A percentile compares a stretch with the other conserved stretches of the same genome.
Evolutionary conservation across 2,797 vertebrate genomes (phyloP).

Genomic region (Mormyrus hasselquistii): DNA sequence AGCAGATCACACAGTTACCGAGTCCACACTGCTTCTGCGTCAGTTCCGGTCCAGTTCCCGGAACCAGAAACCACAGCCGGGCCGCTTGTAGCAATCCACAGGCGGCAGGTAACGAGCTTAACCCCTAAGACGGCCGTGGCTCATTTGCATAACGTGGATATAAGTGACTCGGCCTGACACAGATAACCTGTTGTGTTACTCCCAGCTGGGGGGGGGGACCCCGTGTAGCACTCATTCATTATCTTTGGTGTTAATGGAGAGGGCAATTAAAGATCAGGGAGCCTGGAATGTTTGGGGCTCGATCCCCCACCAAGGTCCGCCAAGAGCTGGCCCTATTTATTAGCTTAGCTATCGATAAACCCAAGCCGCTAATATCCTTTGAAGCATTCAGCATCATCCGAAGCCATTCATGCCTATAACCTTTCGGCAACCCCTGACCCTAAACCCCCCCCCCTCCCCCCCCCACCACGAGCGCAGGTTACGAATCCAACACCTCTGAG

Average conservation of each 20-base stretch:
- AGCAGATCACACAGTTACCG: neutral
- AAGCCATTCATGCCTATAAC: neutral
- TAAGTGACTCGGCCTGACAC: neutral
- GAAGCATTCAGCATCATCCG: neutral
- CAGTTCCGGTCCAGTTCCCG: neutral
- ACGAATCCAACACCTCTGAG: neutral
- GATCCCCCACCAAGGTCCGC: neutral
- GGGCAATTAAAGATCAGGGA: neutral
- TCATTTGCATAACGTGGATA: neutral
- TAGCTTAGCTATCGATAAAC: neutral
- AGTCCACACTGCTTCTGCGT: neutral
- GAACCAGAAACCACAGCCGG: neutral
- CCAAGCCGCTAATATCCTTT: neutral
- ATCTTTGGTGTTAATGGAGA: neutral
- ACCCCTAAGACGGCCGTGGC: neutral
- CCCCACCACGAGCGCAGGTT: neutral
- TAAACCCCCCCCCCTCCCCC: neutral
- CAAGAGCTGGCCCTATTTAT: neutral
- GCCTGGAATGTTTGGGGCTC: neutral
- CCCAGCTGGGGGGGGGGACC: neutral
- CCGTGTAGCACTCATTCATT: neutral
- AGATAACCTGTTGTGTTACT: neutral
- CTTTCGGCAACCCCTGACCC: neutral
- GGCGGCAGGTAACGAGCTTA: neutral
- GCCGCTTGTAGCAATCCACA: neutral